Evolutionary conservation across 2,888 invertebrate species (phyloP), one percentile per base, ranked within the genome.

Genomic region (Pristionchus entomophagus): DNA sequence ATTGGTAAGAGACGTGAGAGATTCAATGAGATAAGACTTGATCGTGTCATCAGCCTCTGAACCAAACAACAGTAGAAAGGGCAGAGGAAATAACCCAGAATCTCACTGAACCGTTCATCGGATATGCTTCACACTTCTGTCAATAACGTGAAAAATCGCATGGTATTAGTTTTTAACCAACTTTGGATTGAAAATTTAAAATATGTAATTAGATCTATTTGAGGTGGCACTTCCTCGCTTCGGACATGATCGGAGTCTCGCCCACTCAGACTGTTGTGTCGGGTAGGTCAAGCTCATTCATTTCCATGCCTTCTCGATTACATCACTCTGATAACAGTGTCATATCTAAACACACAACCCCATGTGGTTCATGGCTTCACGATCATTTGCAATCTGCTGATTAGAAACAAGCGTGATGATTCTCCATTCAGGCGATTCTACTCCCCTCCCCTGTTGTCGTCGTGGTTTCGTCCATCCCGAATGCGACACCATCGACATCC

Each of bases 231-330:
- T 89, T 93, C 86, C 87, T 93, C 41, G 90, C 91, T 49, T 89
- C 91, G 29, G 93, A 93, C 82, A 86, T 92, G 89, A 92, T 95
- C 95, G 88, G 95, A 96, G 90, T 95, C 95, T 0, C 96, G 22
- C 90, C 90, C 53, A 85, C 86, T 26, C 90, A 90, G 69, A 86
- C 90, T 26, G 80, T 89, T 59, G 85, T 56, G 0, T 86, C 88
- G 85, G 77, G 62, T 90, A 19, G 41, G 88, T 56, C 14, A 73
- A 19, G 26, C 29, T 22, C 49, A n/a, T 83, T 26, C 32, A 26
- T 82, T 59, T 86, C n/a, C n/a, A n/a, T n/a, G n/a, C n/a, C n/a
- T n/a, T n/a, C n/a, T n/a, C n/a, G n/a, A n/a, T n/a, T n/a, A n/a
- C n/a, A n/a, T n/a, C n/a, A n/a, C n/a, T n/a, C n/a, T n/a, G n/a